A percentile compares a stretch with the other conserved stretches of the same genome.
Conservation (phyloP, 2,113 vertebrate genomes). For the Centropus bengalensis region DNA sequence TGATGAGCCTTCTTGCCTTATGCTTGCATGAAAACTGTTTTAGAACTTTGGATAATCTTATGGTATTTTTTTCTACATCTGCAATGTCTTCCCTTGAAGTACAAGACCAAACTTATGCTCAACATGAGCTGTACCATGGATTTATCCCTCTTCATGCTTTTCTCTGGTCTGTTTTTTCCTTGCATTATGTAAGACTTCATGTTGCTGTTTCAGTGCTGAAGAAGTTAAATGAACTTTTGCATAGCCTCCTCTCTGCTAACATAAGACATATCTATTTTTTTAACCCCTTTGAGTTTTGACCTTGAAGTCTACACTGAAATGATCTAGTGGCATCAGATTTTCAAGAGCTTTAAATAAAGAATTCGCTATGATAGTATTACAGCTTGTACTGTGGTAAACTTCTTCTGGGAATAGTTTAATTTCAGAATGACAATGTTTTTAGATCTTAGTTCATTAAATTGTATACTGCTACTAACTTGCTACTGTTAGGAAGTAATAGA, state of each 20-base stretch:
- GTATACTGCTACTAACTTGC: neutral
- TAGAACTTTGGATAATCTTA: neutral
- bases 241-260: neutral
- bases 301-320: neutral
- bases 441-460: neutral
- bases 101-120: neutral
- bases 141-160: fast-evolving
- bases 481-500: neutral
- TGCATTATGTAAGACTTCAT: neutral
- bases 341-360: neutral
- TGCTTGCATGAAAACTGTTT: fast-evolving
- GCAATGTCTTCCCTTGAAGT: neutral
- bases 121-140: neutral
- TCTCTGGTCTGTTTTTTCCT: neutral
- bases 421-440: neutral
- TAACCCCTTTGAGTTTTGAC: neutral
- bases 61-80: neutral
- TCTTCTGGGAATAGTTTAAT: neutral
- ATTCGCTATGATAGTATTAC: neutral
- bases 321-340: neutral
- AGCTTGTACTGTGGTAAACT: neutral
- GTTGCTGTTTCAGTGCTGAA: neutral
- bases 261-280: neutral
- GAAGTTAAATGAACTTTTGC: neutral
- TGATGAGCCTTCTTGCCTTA: neutral